These are phyloP conservation scores for Akabosia matsudoensis DNA, from an alignment of 1,140 invertebrate genomes.

Conservation along the genomic window DNA sequence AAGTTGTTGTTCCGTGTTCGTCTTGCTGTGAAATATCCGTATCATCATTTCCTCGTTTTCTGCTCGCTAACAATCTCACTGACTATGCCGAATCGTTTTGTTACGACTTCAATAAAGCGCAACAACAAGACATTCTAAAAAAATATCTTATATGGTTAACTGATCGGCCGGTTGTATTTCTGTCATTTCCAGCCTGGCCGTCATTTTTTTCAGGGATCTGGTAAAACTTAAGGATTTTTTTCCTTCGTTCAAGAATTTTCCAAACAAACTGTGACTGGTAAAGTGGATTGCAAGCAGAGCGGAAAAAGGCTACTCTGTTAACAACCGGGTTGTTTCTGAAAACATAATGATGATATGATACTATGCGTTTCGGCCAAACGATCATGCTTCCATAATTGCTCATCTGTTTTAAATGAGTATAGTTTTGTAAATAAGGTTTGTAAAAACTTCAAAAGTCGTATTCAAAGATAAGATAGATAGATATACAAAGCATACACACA, in stretches of 20 bases:
- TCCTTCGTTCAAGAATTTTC: no score
- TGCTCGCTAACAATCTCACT: neutral
- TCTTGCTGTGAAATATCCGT: neutral
- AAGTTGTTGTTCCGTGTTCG: no score
- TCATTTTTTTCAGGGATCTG: neutral
- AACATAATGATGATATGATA: neutral
- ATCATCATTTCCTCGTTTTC: neutral
- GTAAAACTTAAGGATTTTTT: neutral
- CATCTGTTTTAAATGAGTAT: constrained; percentile 1
- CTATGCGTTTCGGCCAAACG: neutral
- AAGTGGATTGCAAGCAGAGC: no score
- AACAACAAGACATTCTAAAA: neutral
- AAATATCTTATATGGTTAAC: neutral
- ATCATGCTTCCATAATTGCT: neutral
- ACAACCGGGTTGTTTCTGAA: neutral
- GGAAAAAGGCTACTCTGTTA: neutral
- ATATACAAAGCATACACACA: no score
- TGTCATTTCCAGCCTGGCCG: neutral
- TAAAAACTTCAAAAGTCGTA: no score
- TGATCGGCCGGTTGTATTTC: neutral
- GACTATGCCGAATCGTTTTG: neutral
- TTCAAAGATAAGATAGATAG: no score
- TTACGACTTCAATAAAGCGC: neutral
- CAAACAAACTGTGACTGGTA: no score
- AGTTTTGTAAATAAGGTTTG: neutral